Percentiles rank a stretch among this genome's conserved stretches.
Conservation (phyloP, 2,888 invertebrate genomes). For the Drosophila trichaetosa region DNA sequence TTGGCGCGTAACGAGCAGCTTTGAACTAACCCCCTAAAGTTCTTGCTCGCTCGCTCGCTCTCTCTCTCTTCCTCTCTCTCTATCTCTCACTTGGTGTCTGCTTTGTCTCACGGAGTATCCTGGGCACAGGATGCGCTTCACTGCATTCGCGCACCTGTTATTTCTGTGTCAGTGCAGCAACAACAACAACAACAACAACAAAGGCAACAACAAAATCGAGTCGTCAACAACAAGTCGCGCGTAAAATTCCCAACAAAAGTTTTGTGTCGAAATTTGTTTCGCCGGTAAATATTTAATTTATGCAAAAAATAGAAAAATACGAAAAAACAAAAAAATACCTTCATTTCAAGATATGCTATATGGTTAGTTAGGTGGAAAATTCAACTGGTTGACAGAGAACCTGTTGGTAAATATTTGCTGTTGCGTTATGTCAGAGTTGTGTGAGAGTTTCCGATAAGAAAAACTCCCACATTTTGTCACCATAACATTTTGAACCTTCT, state of each 20-base stretch:
- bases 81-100: background rate
- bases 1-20: slow-evolving; percentile 65
- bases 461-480: slow-evolving; percentile 65
- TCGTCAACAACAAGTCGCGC: slow-evolving; percentile 39
- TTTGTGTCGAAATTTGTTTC: slow-evolving; percentile 49
- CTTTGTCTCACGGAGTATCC: slow-evolving; percentile 30
- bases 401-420: slow-evolving; percentile 32
- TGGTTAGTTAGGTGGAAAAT: slow-evolving; percentile 51
- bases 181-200: slow-evolving; percentile 20
- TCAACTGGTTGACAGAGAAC: slow-evolving; percentile 53
- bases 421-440: slow-evolving; percentile 8
- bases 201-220: slow-evolving; percentile 4
- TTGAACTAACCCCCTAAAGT: slow-evolving; percentile 38
- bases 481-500: slow-evolving; percentile 15
- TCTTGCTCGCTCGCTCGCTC: background rate
- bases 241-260: slow-evolving; percentile 45
- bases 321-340: slow-evolving; percentile 6
- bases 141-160: slow-evolving; percentile 71
- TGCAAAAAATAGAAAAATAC: slow-evolving; percentile 52
- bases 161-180: slow-evolving; percentile 23
- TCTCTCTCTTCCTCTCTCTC: background rate
- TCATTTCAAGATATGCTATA: slow-evolving; percentile 31
- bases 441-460: slow-evolving; percentile 64
- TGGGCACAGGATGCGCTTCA: slow-evolving; percentile 75
- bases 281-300: slow-evolving; percentile 67